Evolutionary conservation across 2,888 invertebrate species (phyloP).

Genomic region (Podabrus alpinus): DNA sequence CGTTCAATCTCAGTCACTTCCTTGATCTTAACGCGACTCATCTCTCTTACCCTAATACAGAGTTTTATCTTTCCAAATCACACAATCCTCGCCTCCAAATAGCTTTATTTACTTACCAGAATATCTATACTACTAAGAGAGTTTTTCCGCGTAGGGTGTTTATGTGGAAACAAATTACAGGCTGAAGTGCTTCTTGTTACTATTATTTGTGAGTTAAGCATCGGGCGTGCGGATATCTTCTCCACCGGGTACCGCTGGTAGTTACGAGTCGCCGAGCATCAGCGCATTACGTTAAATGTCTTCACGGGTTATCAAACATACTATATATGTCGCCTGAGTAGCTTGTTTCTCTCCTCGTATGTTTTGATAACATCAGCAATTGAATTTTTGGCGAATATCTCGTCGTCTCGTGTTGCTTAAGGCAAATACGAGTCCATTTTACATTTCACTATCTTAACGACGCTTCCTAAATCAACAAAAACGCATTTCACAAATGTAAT

Average conservation of each 20-base stretch:
- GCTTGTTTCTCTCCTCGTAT: slow-evolving; percentile 37
- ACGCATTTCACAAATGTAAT: slow-evolving; percentile 15
- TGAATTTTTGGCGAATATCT: slow-evolving; percentile 30
- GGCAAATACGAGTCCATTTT: slow-evolving; percentile 38
- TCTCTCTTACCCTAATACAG: slow-evolving; percentile 25
- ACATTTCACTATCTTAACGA: slow-evolving; percentile 42
- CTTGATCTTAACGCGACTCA: slow-evolving; percentile 26
- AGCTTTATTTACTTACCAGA: slow-evolving; percentile 51
- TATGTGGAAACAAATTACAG: slow-evolving; percentile 43
- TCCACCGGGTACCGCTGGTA: slow-evolving; percentile 5
- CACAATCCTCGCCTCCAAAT: slow-evolving; percentile 46
- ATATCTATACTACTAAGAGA: slow-evolving; percentile 47
- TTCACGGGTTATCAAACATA: slow-evolving; percentile 42
- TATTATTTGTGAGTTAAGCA: slow-evolving; percentile 29
- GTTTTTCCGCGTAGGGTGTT: slow-evolving; percentile 41
- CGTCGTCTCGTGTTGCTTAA: slow-evolving; percentile 22
- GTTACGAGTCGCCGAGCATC: slow-evolving; percentile 20
- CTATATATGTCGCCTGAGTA: slow-evolving; percentile 36
- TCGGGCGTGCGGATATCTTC: slow-evolving; percentile 24
- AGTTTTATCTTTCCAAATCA: slow-evolving; percentile 48
- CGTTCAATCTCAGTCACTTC: slow-evolving; percentile 45
- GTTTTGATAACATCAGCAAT: slow-evolving; percentile 36
- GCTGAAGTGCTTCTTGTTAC: slow-evolving; percentile 35
- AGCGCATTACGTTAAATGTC: slow-evolving; percentile 39
- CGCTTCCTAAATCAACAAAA: slow-evolving; percentile 10